Conservation (phyloP, 1,140 invertebrate genomes). For the Ips nitidus region DNA sequence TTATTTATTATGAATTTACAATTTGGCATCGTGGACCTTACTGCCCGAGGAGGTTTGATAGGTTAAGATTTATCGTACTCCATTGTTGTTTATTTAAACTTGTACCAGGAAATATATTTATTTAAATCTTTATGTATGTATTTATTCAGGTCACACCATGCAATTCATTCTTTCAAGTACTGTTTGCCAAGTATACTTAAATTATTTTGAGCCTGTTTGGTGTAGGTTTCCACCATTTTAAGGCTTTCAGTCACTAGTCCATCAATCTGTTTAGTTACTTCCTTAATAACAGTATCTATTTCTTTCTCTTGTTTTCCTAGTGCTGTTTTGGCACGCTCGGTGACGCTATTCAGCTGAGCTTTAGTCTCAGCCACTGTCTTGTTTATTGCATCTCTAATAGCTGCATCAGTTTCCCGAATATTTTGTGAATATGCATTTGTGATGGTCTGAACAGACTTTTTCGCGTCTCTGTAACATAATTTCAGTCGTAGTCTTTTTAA, state of each 20-base stretch:
- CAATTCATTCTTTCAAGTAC: too few relatives aligned
- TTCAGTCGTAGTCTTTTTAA: neutral
- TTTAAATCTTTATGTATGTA: too few relatives aligned
- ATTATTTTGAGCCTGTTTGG: neutral
- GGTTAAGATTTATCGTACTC: too few relatives aligned
- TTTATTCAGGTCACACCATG: too few relatives aligned
- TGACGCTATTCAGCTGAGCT: neutral
- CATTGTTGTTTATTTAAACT: too few relatives aligned
- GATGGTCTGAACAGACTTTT: neutral
- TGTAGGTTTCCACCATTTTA: neutral
- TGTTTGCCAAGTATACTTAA: neutral
- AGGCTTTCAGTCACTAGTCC: neutral
- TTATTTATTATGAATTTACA: too few relatives aligned
- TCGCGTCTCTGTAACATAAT: neutral
- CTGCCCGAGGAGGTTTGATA: too few relatives aligned
- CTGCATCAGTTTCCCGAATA: neutral
- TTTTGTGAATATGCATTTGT: slow-evolving; percentile 1
- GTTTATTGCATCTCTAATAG: slow-evolving; percentile 1
- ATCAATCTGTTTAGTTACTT: slow-evolving; percentile 8
- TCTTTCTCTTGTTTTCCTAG: slow-evolving; percentile 5
- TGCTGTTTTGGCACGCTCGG: slow-evolving; percentile 1
- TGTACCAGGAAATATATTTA: too few relatives aligned
- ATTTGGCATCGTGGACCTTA: too few relatives aligned
- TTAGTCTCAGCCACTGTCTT: slow-evolving; percentile 1
- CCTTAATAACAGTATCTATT: slow-evolving; percentile 7